Evolutionary conservation across 2,888 invertebrate species (phyloP), one percentile per base, ranked within the genome.

Genomic region (Neuroscelio doddi): DNA sequence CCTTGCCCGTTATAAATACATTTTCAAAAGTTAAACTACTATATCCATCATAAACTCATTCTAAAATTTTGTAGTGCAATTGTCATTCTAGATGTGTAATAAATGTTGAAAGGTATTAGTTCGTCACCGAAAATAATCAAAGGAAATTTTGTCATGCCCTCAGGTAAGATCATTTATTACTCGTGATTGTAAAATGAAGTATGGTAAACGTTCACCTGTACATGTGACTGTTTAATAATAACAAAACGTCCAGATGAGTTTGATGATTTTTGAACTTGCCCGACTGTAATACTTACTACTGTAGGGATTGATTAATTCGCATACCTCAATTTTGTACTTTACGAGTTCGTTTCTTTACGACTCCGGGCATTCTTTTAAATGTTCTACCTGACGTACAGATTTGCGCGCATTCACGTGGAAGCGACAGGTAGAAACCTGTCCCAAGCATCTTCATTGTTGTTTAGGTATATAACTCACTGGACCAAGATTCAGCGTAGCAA

Each of bases 361-460:
- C 61, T 34, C 14, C 30, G 53, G 61, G 57, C 61, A 49, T 61
- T 30, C 42, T 30, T 42, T 44, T 14, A 46, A 34, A 55, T 46
- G 55, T 49, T 47, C 41, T 42, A 38, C 27, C 36, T 14, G 41
- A 29, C 32, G 34, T 9, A 29, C 27, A 27, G 14, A 29, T 44
- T 44, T 14, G 29, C 14, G 29, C 14, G 15, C 29, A 27, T 44
- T 44, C 44, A 44, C 44, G 8, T 42, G 27, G 42, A 42, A 46
- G 49, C 58, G 58, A 58, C 58, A 58, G 59, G 59, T 59, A 59
- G 46, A 52, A 59, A 46, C 51, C 58, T 50, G 57, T 44, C 50
- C 32, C 39, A 29, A 44, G 57, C 52, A 26, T 59, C 52, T 59
- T 59, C 51, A 59, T 59, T 51, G 51, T 46, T 51, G 45, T 32